These are phyloP conservation scores for Pseudococcus jackbeardsleyi DNA, from an alignment of 2,888 invertebrate species.

Conservation along the genomic window DNA sequence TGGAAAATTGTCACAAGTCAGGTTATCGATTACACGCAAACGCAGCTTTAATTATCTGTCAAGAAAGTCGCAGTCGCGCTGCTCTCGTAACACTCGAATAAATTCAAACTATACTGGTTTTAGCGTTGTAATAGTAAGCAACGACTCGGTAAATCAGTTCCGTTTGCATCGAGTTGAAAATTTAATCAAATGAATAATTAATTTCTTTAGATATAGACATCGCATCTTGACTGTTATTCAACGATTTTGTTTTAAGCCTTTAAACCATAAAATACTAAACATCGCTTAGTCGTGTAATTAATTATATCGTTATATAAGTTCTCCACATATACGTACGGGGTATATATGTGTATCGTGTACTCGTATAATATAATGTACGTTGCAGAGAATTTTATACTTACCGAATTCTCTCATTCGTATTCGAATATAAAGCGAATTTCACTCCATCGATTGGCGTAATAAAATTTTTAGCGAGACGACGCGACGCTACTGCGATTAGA, in stretches of 20 bases:
- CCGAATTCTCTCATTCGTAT: not conserved
- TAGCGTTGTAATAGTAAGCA: not conserved
- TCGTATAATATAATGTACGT: not conserved
- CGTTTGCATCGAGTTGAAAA: slow-evolving; percentile 33
- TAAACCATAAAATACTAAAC: slow-evolving; percentile 41
- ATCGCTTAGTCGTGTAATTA: slow-evolving; percentile 34
- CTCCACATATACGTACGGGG: not conserved
- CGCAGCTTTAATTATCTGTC: slow-evolving; percentile 19
- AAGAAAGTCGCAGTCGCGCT: not conserved
- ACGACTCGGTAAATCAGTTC: slow-evolving; percentile 33
- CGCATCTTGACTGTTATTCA: slow-evolving; percentile 20
- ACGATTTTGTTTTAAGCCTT: slow-evolving; percentile 34
- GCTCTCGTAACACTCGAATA: not conserved
- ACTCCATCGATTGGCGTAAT: not conserved
- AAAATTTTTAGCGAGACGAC: not conserved
- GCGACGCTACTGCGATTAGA: not conserved
- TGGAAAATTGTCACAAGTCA: not conserved
- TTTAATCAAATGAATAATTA: slow-evolving; percentile 50
- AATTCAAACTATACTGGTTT: not conserved
- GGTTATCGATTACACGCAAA: not conserved
- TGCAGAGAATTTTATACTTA: not conserved
- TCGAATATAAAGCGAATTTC: not conserved
- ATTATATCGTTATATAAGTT: not conserved
- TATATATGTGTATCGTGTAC: not conserved
- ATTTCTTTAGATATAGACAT: slow-evolving; percentile 41